Base-by-base conservation (phyloP, 2,113 vertebrate genomes). In the Seriola aureovittata region DNA sequence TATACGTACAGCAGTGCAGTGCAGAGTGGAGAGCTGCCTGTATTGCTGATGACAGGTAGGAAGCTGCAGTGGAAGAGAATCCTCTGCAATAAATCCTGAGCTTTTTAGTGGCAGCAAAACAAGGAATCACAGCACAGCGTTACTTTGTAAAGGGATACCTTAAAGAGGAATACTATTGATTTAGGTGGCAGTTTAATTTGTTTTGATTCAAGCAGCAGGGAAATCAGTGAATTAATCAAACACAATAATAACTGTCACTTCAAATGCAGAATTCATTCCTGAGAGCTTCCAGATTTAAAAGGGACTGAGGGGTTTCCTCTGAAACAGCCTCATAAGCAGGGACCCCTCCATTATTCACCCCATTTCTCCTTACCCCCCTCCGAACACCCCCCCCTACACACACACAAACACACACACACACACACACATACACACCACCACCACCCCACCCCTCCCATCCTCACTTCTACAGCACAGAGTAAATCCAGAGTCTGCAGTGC, bases 401-500 rank as follows among this genome's bases (percentile, higher is more conserved):
- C 10, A 9, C 38, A 38, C 38, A 38, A 5, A 38, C 40, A 9
- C 40, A 8, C 40, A 8, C 40, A 38, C 38, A 38, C 54, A 23
- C 54, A 23, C 25, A 34, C 36, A 40, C 78, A 32, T 46, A 52
- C 63, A 44, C 29, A 29, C 29, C 76, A 40, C 34, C 8, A 40
- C n/a, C 81, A 81, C 85, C 79, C 85, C 82, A 66, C 25, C 88
- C 83, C 85, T 88, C 85, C 89, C 78, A 69, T 69, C 54, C 85
- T 76, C 81, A 83, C 84, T 85, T 80, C 42, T 79, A 88, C 85
- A 86, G 89, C 90, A 89, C 90, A 88, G 84, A 80, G 90, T 80
- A 81, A 91, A 86, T 81, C 80, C 85, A 87, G 74, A 90, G 86
- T 57, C 91, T 89, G 90, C 90, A 92, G 90, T 90, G 90, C 66